A percentile compares a stretch with the other conserved stretches of the same genome.
These are phyloP conservation scores for Troides oblongomaculatus DNA, from an alignment of 2,888 invertebrate species.

Conservation along the genomic window DNA sequence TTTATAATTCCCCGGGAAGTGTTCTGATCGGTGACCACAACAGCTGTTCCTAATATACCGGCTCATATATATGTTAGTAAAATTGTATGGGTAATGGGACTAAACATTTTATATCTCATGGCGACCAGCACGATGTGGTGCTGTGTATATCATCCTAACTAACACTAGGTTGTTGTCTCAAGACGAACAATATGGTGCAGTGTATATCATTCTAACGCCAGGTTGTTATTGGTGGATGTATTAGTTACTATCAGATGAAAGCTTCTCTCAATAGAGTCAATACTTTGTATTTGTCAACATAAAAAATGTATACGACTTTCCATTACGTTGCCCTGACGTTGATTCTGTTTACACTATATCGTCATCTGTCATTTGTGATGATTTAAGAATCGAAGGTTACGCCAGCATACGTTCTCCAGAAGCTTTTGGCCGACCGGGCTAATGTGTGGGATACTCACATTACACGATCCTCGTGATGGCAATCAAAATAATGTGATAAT, in stretches of 20 bases:
- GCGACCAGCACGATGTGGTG: neutral
- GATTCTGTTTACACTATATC: constrained; percentile 16
- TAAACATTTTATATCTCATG: neutral
- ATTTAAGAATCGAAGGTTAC: constrained; percentile 3
- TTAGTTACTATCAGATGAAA: no score
- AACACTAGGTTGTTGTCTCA: no score
- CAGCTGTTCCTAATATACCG: constrained; percentile 35
- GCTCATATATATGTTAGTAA: constrained; percentile 11
- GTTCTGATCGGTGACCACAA: constrained; percentile 32
- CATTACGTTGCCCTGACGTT: neutral
- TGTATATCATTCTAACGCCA: no score
- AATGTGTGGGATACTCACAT: constrained; percentile 19
- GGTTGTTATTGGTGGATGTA: no score
- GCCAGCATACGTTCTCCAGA: constrained; percentile 15
- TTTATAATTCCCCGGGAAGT: constrained; percentile 34
- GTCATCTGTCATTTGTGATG: constrained; percentile 14
- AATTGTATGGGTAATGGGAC: neutral
- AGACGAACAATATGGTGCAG: no score
- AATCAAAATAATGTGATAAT: constrained; percentile 25
- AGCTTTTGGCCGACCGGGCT: constrained; percentile 9
- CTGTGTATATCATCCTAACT: no score
- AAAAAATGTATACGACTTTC: neutral
- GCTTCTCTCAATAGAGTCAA: neutral
- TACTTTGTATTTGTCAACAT: neutral
- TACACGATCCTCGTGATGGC: constrained; percentile 20